phyloP scores from a whole-genome alignment of 2,113 vertebrate species.

The Lepus timidus region DNA sequence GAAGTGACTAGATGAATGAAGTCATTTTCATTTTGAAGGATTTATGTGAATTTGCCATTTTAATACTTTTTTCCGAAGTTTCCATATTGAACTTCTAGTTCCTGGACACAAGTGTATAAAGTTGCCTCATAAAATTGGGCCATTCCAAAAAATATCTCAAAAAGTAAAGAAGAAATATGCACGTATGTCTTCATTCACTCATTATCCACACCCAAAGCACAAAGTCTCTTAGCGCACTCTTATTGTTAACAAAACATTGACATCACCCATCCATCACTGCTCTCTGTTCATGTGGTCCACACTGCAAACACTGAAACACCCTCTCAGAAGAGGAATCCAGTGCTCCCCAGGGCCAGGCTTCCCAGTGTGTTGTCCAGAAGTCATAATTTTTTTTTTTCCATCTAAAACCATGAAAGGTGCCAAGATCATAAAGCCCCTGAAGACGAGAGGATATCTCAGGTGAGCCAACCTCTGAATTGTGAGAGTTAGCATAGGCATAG shows the following conservation, averaged over 20 bases:
- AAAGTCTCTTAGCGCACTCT: neutral
- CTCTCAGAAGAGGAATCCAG: neutral
- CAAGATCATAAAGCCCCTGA: neutral
- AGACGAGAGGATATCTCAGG: neutral
- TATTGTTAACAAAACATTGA: neutral
- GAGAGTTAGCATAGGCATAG: neutral
- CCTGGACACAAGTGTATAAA: neutral
- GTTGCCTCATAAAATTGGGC: neutral
- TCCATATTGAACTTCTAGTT: neutral
- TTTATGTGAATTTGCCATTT: neutral
- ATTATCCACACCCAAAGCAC: neutral
- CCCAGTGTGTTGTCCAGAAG: neutral
- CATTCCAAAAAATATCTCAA: neutral
- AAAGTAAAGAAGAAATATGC: neutral
- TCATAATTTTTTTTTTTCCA: constrained; percentile 5
- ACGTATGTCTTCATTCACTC: neutral
- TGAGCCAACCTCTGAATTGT: neutral
- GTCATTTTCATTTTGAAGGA: neutral
- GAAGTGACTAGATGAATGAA: neutral
- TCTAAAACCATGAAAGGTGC: neutral
- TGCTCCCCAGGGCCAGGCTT: neutral
- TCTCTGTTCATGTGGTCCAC: neutral
- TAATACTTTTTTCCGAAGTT: neutral
- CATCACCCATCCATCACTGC: neutral
- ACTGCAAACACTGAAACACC: neutral